Conservation (phyloP, 2,113 vertebrate genomes). For the Xiphophorus maculatus region DNA sequence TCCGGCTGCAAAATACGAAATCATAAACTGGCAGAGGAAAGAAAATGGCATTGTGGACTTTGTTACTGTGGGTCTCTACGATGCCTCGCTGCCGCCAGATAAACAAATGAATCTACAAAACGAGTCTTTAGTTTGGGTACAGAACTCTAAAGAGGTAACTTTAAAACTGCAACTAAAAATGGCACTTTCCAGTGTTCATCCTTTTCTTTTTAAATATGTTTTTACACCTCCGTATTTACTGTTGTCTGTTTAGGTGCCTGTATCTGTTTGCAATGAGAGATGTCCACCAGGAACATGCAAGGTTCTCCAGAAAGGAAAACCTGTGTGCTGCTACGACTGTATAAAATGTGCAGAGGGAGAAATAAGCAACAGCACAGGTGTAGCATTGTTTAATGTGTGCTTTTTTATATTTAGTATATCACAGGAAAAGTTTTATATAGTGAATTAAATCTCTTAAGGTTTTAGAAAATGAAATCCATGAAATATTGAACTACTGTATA, state of each 20-base stretch:
- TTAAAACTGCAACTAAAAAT: neutral
- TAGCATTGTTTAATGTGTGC: neutral
- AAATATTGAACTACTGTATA: too few species aligned
- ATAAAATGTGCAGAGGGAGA: conserved; percentile 75
- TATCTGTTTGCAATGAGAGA: conserved; percentile 73
- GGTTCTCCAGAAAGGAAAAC: conserved; percentile 76
- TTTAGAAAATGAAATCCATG: too few species aligned
- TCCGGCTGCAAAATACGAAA: neutral
- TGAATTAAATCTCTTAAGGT: too few species aligned
- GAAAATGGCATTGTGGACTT: neutral
- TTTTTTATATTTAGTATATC: neutral
- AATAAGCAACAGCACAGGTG: conserved; percentile 73
- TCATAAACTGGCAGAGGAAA: conserved; percentile 6
- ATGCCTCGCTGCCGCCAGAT: conserved; percentile 59
- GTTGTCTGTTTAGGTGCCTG: conserved; percentile 59
- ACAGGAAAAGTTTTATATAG: neutral
- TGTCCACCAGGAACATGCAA: conserved; percentile 74
- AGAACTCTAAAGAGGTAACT: conserved; percentile 55
- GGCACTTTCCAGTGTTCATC: neutral
- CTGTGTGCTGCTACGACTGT: conserved; percentile 79
- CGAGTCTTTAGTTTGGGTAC: conserved; percentile 61
- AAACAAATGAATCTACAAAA: conserved; percentile 60
- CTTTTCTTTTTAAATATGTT: neutral
- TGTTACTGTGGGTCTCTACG: conserved; percentile 52
- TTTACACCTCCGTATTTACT: accelerated